phyloP scores from a whole-genome alignment of 2,888 invertebrate genomes.

The Drosophila suboccidentalis region DNA sequence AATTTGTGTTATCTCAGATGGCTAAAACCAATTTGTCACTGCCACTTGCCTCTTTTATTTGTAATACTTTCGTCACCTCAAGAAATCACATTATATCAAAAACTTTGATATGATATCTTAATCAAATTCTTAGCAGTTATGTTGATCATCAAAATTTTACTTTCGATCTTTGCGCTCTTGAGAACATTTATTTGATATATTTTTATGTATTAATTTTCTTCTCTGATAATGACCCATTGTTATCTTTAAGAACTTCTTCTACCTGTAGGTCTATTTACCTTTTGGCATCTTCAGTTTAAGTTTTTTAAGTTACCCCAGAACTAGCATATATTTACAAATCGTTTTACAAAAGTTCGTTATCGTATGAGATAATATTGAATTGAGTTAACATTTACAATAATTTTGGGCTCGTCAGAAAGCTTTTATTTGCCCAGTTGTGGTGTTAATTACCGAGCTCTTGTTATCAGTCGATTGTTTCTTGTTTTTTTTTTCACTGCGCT shows the following conservation, averaged over 20 bases:
- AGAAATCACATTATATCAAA: conserved; percentile 10
- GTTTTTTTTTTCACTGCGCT: conserved; percentile 12
- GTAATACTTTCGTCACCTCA: conserved; percentile 16
- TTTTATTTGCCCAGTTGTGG: conserved; percentile 23
- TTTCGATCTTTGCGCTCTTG: not conserved
- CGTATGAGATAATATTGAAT: not conserved
- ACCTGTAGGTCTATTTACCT: not conserved
- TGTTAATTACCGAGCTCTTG: conserved; percentile 53
- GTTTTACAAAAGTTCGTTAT: too few relatives aligned
- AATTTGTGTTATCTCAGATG: conserved; percentile 20
- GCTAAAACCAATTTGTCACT: conserved; percentile 45
- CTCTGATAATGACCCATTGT: not conserved
- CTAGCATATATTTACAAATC: not conserved
- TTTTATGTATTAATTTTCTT: not conserved
- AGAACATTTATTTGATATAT: not conserved
- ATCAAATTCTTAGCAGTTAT: conserved; percentile 16
- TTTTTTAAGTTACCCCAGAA: not conserved
- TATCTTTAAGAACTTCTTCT: not conserved
- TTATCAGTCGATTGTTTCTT: conserved; percentile 56
- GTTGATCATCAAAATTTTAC: conserved; percentile 9
- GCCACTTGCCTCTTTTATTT: conserved; percentile 18
- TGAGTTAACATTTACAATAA: not conserved
- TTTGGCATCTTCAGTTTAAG: not conserved
- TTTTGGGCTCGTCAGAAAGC: conserved; percentile 15
- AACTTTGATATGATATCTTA: conserved; percentile 7